Evolutionary conservation across 2,888 invertebrate genomes (phyloP), one percentile per base, ranked within the genome.

Genomic region (Perizoma affinitatum): DNA sequence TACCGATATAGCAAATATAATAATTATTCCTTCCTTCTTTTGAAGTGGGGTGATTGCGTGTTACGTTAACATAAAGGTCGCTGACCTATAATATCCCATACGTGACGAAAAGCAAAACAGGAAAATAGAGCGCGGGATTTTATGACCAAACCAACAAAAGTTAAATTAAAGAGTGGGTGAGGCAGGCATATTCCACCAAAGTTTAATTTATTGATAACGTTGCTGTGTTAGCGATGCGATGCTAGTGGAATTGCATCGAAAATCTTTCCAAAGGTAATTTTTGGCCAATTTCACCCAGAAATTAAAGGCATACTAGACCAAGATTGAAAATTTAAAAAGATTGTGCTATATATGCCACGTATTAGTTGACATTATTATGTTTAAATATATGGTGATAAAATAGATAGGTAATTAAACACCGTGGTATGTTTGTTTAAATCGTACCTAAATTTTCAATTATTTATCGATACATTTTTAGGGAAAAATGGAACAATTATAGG

Each of bases 31-130:
- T 67, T 68, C 66, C 63, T 54, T 66, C 52, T 66, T 69, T 68
- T 67, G 67, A 68, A 54, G 62, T 63, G 61, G 67, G 63, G 61
- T 66, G 71, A 68, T 80, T 72, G 79, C 79, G 76, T 80, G 81
- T 64, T 60, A 59, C 65, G 61, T 65, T 71, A 66, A 65, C 70
- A 7, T 61, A 42, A 53, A 67, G 73, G 71, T 73, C 71, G 73
- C 43, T 64, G 75, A 72, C 71, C 77, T 71, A 42, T 66, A 67
- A 70, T 69, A 64, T 65, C 59, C 57, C 67, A 51, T 63, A 63
- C 59, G 65, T 65, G 60, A 62, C 58, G 54, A 62, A 65, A 68
- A 65, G 66, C 58, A 58, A 58, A 60, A 57, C 53, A 5, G 48
- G 46, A 46, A 60, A 63, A 55, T 53, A 10, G 11, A 49, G 36